These are phyloP conservation scores for Anadara kagoshimensis DNA, from an alignment of 1,140 invertebrate species.

Conservation along the genomic window DNA sequence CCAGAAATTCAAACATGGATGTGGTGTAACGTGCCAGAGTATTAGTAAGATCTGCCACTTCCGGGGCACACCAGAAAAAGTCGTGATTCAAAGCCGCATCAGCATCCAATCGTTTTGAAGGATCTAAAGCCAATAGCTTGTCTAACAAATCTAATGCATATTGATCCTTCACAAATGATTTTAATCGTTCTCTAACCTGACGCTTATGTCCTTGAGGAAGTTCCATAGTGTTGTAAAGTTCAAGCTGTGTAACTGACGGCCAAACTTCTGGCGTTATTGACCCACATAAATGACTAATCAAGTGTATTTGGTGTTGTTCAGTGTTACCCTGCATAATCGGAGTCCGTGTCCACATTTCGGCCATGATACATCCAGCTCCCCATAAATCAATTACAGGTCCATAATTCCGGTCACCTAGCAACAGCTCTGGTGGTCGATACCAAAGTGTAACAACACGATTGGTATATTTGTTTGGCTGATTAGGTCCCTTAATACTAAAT, in stretches of 20 bases:
- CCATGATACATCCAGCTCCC: conserved; percentile 99
- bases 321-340: conserved; percentile 90
- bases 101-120: conserved; percentile 90
- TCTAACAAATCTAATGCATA: conserved; percentile 95
- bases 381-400: conserved; percentile 98
- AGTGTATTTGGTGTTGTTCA: conserved; percentile 95
- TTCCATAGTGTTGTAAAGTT: conserved; percentile 93
- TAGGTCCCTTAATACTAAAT: conserved; percentile 83
- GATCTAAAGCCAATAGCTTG: conserved; percentile 93
- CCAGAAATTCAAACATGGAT: conserved; percentile 97
- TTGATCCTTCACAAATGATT: conserved; percentile 93
- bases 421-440: conserved; percentile 94
- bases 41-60: conserved; percentile 90
- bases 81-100: conserved; percentile 97
- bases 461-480: conserved; percentile 93
- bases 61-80: conserved; percentile 98
- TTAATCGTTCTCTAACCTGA: conserved; percentile 91
- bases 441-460: conserved; percentile 98
- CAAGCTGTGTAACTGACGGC: conserved; percentile 95
- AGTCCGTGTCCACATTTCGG: conserved; percentile 97
- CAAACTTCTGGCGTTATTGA: conserved; percentile 94
- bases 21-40: conserved; percentile 95
- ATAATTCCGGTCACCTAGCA: conserved; percentile 92
- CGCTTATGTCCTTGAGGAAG: conserved; percentile 92
- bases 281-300: conserved; percentile 97